phyloP scores from a whole-genome alignment of 1,140 invertebrate species.

The Drosophila sucinea region DNA sequence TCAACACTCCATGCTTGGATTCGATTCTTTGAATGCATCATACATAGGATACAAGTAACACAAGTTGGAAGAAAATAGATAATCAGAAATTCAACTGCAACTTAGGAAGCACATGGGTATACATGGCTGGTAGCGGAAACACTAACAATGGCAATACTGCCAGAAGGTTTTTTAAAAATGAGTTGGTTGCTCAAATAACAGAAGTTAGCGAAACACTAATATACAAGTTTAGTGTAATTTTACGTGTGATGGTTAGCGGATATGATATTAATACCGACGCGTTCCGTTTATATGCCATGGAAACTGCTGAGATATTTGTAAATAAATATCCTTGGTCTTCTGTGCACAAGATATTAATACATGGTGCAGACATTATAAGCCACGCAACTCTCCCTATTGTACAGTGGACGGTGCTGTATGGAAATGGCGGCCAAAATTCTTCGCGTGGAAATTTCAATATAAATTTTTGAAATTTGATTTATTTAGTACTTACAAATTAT shows the following conservation, averaged over 20 bases:
- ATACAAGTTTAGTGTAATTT: too few species aligned
- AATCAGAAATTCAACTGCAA: too few species aligned
- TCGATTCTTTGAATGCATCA: too few species aligned
- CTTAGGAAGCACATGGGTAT: not conserved
- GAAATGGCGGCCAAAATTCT: too few species aligned
- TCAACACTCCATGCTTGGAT: too few species aligned
- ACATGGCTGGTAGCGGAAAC: slow-evolving; percentile 23
- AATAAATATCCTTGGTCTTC: slow-evolving; percentile 11
- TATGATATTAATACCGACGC: too few species aligned
- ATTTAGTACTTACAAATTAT: too few species aligned
- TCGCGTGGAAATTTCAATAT: too few species aligned
- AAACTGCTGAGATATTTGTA: not conserved
- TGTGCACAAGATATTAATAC: slow-evolving; percentile 16
- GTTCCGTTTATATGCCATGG: not conserved
- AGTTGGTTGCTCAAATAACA: slow-evolving; percentile 7
- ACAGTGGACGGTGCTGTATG: too few species aligned
- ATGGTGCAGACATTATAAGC: not conserved
- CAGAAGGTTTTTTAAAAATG: slow-evolving; percentile 16
- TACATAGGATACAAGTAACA: not conserved
- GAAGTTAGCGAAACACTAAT: slow-evolving; percentile 7
- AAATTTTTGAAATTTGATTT: too few species aligned
- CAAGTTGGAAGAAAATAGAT: too few species aligned
- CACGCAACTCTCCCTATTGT: slow-evolving; percentile 18
- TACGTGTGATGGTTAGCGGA: too few species aligned
- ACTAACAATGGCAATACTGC: slow-evolving; percentile 32